phyloP scores from a whole-genome alignment of 1,140 invertebrate genomes.

The Ganaspis sp. region DNA sequence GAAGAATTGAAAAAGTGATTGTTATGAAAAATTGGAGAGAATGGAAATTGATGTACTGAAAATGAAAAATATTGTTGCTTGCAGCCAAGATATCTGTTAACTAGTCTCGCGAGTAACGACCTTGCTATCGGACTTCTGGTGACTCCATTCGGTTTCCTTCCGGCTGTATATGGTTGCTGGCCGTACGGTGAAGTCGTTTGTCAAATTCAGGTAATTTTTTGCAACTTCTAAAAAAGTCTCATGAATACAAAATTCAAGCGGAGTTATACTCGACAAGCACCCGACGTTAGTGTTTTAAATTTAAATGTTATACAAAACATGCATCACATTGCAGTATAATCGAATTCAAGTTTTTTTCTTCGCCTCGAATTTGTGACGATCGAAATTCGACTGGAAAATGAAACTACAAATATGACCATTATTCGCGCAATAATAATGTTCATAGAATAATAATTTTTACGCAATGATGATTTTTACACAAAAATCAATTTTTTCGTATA shows the following conservation, averaged over 20 bases:
- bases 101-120: slow-evolving; percentile 89
- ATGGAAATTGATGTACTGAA: too few species aligned
- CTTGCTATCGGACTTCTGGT: slow-evolving; percentile 89
- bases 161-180: slow-evolving; percentile 89
- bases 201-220: slow-evolving; percentile 86
- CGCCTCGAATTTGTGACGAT: too few species aligned
- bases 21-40: too few species aligned
- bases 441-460: too few species aligned
- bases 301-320: neutral
- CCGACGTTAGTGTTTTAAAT: neutral
- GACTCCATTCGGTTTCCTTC: slow-evolving; percentile 87
- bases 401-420: too few species aligned
- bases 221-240: neutral
- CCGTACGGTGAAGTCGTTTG: slow-evolving; percentile 92
- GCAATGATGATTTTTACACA: too few species aligned
- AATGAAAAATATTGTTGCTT: slow-evolving; percentile 67
- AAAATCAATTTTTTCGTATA: too few species aligned
- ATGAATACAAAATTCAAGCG: neutral
- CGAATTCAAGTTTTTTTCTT: too few species aligned
- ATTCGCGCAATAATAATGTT: too few species aligned
- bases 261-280: neutral
- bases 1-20: too few species aligned
- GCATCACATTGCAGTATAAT: neutral
- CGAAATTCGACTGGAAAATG: too few species aligned
- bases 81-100: slow-evolving; percentile 89